Evolutionary conservation across 2,888 invertebrate genomes (phyloP).

Genomic region (Epirrita christyi): DNA sequence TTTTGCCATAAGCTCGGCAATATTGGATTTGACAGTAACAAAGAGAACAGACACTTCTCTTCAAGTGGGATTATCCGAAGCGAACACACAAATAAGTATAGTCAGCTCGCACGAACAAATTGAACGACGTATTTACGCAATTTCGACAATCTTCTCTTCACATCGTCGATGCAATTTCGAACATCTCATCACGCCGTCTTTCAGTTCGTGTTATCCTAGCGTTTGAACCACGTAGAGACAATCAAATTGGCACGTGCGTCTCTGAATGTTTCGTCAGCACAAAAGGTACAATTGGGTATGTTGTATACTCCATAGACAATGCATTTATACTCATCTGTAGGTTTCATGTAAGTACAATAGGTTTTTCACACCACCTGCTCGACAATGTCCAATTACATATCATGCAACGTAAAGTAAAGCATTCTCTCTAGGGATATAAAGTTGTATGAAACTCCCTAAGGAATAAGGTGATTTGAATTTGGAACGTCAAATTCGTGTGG

Average conservation of each 20-base stretch:
- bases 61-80: no score
- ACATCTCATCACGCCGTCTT: slow-evolving; percentile 12
- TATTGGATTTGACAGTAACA: no score
- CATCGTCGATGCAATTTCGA: slow-evolving; percentile 20
- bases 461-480: no score
- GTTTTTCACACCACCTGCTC: no score
- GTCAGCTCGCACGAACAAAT: slow-evolving; percentile 22
- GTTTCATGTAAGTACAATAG: no score
- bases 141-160: slow-evolving; percentile 12
- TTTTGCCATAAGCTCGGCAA: neutral
- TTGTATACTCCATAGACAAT: neutral
- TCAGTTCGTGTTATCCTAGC: slow-evolving; percentile 13
- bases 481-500: no score
- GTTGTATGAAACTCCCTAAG: no score
- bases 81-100: neutral
- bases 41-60: no score
- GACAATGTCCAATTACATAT: no score
- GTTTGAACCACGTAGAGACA: slow-evolving; percentile 20
- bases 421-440: no score
- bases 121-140: slow-evolving; percentile 28
- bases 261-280: slow-evolving; percentile 15
- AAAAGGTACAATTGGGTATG: slow-evolving; percentile 9
- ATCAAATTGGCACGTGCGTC: slow-evolving; percentile 25
- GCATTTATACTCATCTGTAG: no score
- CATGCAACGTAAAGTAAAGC: no score